Conservation (phyloP, 2,888 invertebrate species). For the Eupithecia pulchellata region DNA sequence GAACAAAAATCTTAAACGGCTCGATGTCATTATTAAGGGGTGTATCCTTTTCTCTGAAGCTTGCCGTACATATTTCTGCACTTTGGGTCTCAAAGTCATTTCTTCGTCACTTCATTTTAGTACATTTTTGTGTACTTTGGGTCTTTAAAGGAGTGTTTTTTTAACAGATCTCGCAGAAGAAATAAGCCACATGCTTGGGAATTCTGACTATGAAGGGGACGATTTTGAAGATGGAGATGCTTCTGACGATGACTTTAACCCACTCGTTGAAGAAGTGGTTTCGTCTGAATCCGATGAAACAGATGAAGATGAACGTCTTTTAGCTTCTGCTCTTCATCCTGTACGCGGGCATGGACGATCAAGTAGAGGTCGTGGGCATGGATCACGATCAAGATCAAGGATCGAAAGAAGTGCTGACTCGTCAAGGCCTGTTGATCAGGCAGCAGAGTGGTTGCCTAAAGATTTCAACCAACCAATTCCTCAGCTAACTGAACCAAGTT, state of each 20-base stretch:
- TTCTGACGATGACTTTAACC: conserved; percentile 18
- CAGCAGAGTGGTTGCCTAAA: not conserved
- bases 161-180: conserved; percentile 17
- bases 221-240: conserved; percentile 17
- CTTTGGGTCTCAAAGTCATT: conserved; percentile 15
- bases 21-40: too few species aligned
- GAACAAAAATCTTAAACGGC: too few species aligned
- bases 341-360: too few species aligned
- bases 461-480: conserved; percentile 6
- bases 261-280: not conserved
- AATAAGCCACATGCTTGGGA: conserved; percentile 11
- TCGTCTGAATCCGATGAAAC: too few species aligned
- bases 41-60: too few species aligned
- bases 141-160: conserved; percentile 14
- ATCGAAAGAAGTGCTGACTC: too few species aligned
- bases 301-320: too few species aligned
- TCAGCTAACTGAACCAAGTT: too few species aligned
- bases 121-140: conserved; percentile 18
- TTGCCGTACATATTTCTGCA: conserved; percentile 21
- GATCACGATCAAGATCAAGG: too few species aligned
- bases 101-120: conserved; percentile 15
- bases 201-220: conserved; percentile 16
- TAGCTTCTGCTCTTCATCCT: too few species aligned
- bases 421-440: conserved; percentile 8
- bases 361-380: too few species aligned